A percentile compares a stretch with the other conserved stretches of the same genome.
These are phyloP conservation scores for Streblospio benedicti DNA, from an alignment of 1,140 invertebrate genomes.

Conservation along the genomic window DNA sequence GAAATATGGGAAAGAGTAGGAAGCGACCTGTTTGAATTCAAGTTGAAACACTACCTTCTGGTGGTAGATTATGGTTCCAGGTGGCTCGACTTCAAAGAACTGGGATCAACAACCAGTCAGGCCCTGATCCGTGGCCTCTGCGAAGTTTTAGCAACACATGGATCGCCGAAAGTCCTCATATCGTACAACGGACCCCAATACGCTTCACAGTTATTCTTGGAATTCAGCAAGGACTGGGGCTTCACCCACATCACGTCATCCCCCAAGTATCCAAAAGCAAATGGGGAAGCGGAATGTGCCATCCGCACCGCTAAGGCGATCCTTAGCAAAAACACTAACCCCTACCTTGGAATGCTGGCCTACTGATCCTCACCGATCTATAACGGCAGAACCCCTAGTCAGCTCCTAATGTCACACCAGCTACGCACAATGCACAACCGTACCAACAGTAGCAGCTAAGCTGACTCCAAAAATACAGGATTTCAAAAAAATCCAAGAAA, in stretches of 20 bases:
- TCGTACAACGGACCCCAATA: slow-evolving; percentile 42
- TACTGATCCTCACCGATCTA: slow-evolving; percentile 16
- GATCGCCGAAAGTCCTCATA: slow-evolving; percentile 13
- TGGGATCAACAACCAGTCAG: too few relatives aligned
- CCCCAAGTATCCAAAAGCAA: slow-evolving; percentile 21
- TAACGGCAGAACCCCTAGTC: slow-evolving; percentile 12
- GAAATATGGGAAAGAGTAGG: too few relatives aligned
- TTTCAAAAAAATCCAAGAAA: too few relatives aligned
- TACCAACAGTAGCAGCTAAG: too few relatives aligned
- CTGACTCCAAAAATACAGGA: too few relatives aligned
- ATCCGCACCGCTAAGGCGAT: slow-evolving; percentile 6
- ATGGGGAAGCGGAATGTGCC: slow-evolving; percentile 13
- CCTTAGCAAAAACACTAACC: slow-evolving; percentile 9
- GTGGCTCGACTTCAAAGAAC: too few relatives aligned
- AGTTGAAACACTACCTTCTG: too few relatives aligned
- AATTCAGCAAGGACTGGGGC: slow-evolving; percentile 39
- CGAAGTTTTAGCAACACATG: slow-evolving; percentile 14
- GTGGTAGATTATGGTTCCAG: too few relatives aligned
- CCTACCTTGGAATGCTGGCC: slow-evolving; percentile 14
- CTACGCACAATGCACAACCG: slow-evolving; percentile 9
- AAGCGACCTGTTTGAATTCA: too few relatives aligned
- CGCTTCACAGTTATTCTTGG: slow-evolving; percentile 33
- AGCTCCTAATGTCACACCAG: slow-evolving; percentile 22
- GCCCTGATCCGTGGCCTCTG: too few relatives aligned
- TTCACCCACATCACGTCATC: slow-evolving; percentile 35